Evolutionary conservation across 2,797 vertebrate genomes (phyloP), one percentile per base, ranked within the genome.

Genomic region (Lithobates pipiens): DNA sequence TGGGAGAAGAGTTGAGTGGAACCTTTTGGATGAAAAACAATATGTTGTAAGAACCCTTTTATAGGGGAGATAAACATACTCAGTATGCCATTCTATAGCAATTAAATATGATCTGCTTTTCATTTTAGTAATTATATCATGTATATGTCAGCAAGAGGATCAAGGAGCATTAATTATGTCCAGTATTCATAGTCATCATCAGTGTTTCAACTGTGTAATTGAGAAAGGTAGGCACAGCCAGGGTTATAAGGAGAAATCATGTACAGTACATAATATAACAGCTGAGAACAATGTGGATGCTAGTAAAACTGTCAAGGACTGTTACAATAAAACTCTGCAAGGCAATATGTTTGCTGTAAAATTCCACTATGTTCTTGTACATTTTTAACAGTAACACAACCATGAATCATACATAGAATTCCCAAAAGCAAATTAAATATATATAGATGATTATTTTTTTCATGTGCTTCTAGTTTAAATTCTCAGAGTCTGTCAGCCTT

Each of bases 221-320:
- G 29, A 32, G 4, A 3, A 34, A 36, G 57, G 32, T n/a, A 27
- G 76, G 18, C 46, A 76, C 34, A 34, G 15, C 29, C 75, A 18
- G 29, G 2, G 29, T 76, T 44, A 61, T 18, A 57, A 29, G 46
- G 32, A 29, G 3, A 34, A 36, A 61, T 16, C 29, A 76, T 50
- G 42, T 46, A 75, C 29, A 63, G 18, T 10, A 13, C 44, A 76
- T 25, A 32, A 39, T 61, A 32, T 57, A 32, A 61, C 46, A 61
- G 16, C 27, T 3, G n/a, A 21, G 61, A 77, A 77, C 18, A 77
- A 61, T 61, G 21, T n/a, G 16, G 1, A 77, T 65, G 76, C 57
- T 77, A 67, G 23, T 77, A 65, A 65, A 77, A 67, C 21, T 77
- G 61, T 16, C 23, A 67, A 27, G 42, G 21, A 57, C 50, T 5